phyloP scores from a whole-genome alignment of 2,797 vertebrate species.

The Cirrhinus mrigala region DNA sequence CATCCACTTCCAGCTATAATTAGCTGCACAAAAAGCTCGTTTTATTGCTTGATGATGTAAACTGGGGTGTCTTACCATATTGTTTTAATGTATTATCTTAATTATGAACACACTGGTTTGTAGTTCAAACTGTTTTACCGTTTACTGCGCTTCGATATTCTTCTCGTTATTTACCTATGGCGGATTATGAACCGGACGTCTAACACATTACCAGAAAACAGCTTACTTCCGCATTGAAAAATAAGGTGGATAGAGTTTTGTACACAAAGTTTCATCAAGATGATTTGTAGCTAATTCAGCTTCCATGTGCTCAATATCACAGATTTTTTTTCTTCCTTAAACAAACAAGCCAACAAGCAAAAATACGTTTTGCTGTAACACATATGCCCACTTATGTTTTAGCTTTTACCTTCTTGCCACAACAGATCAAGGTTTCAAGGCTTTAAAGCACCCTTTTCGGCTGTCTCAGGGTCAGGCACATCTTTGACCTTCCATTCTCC shows the following conservation, averaged over 20 bases:
- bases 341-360: background rate
- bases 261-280: background rate
- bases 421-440: background rate
- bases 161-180: too few relatives aligned
- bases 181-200: too few relatives aligned
- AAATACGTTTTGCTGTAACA: background rate
- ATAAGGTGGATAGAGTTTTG: background rate
- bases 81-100: too few relatives aligned
- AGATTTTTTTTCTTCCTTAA: background rate
- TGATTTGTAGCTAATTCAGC: background rate
- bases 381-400: background rate
- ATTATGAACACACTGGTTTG: too few relatives aligned
- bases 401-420: conserved; percentile 4
- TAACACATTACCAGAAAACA: too few relatives aligned
- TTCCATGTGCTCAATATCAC: background rate
- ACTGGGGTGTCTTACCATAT: too few relatives aligned
- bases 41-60: too few relatives aligned
- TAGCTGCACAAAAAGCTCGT: too few relatives aligned
- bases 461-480: conserved; percentile 52
- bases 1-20: too few relatives aligned
- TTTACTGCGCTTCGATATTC: too few relatives aligned
- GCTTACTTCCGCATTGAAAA: too few relatives aligned
- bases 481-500: conserved; percentile 42
- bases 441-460: conserved; percentile 18
- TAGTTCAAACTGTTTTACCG: too few relatives aligned